A percentile compares a stretch with the other conserved stretches of the same genome.
Conservation (phyloP, 2,888 invertebrate species). For the Lysandra bellargus region DNA sequence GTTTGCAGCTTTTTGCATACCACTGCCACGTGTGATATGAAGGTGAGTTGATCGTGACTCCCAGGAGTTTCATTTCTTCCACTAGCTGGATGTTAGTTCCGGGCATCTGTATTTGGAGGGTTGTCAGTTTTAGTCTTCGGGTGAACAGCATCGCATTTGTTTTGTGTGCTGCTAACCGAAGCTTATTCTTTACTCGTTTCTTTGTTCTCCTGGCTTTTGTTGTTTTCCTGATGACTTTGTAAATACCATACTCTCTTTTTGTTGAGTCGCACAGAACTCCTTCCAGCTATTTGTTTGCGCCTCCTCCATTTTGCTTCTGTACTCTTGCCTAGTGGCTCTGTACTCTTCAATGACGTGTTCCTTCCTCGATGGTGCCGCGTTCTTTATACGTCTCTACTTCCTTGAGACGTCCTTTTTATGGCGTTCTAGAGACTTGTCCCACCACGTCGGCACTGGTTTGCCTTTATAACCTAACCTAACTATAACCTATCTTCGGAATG, state of each 20-base stretch:
- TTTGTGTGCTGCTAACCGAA: conserved; percentile 32
- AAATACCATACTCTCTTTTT: conserved; percentile 33
- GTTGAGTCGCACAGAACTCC: conserved; percentile 34
- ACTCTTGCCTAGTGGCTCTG: conserved; percentile 24
- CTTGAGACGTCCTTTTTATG: not conserved
- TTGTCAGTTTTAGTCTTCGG: not conserved
- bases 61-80: too few relatives aligned
- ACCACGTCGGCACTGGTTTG: conserved; percentile 30
- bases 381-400: not conserved
- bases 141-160: too few relatives aligned
- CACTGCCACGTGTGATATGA: too few relatives aligned
- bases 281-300: conserved; percentile 40
- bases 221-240: too few relatives aligned
- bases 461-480: not conserved
- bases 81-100: not conserved
- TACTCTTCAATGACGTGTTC: conserved; percentile 35
- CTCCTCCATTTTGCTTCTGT: conserved; percentile 29
- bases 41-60: too few relatives aligned
- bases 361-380: conserved; percentile 31
- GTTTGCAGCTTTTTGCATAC: not conserved
- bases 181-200: too few relatives aligned
- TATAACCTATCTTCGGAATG: conserved; percentile 30
- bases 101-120: too few relatives aligned
- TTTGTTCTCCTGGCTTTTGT: too few relatives aligned
- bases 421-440: conserved; percentile 27